These are phyloP conservation scores for Frankliniella fusca DNA, from an alignment of 2,888 invertebrate genomes.

Conservation along the genomic window DNA sequence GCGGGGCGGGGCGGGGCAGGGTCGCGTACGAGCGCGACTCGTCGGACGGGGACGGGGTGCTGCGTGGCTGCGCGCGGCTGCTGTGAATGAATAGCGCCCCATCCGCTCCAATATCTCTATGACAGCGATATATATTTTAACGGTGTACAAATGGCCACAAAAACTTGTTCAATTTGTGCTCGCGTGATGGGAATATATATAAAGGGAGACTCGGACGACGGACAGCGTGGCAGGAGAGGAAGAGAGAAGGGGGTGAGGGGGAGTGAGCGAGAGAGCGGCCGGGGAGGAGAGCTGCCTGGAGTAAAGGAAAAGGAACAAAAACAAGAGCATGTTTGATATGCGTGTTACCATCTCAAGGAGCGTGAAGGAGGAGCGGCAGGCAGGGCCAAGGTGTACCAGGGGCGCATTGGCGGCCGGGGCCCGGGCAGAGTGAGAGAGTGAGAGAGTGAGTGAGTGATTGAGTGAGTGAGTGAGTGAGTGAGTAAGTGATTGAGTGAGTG, in stretches of 20 bases:
- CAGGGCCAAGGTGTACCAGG: too few relatives aligned
- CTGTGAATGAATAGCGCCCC: neutral
- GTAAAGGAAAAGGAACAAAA: neutral
- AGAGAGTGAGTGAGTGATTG: neutral
- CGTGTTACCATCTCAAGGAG: constrained; percentile 6
- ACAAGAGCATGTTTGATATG: constrained; percentile 6
- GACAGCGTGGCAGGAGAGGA: neutral
- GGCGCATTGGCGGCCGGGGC: too few relatives aligned
- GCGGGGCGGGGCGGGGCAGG: too few relatives aligned
- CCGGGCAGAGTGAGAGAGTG: neutral
- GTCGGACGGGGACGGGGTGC: too few relatives aligned
- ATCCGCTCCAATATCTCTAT: too few relatives aligned
- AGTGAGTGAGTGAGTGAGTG: neutral
- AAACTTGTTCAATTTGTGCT: constrained; percentile 17
- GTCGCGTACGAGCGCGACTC: too few relatives aligned
- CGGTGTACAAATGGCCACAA: neutral
- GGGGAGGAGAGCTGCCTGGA: too few relatives aligned
- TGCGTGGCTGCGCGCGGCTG: too few relatives aligned
- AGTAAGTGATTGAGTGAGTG: neutral
- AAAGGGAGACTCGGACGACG: neutral
- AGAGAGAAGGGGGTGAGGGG: neutral
- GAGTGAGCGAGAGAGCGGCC: neutral
- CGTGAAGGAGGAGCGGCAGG: neutral
- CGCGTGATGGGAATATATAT: constrained; percentile 22
- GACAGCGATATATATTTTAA: neutral